Conservation (phyloP, 2,797 vertebrate genomes). For the Ambastaia sidthimunki region DNA sequence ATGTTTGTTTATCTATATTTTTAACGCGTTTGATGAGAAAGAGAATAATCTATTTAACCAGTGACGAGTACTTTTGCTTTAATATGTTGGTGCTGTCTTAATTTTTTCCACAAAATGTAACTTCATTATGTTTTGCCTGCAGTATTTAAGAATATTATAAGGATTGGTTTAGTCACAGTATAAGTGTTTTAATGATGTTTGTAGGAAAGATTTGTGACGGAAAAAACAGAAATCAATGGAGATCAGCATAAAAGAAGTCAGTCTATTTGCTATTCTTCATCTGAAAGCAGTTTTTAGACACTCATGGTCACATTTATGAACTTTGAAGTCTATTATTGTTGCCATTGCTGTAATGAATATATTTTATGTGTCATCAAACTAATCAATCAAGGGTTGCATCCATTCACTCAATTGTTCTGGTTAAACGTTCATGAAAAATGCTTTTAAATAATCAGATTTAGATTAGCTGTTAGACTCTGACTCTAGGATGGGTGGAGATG, state of each 20-base stretch:
- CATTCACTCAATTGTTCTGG: background rate
- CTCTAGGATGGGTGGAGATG: slow-evolving; percentile 50
- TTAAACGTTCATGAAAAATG: background rate
- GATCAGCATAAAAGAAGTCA: no score
- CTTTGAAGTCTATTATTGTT: background rate
- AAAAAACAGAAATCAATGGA: background rate
- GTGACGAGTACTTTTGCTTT: background rate
- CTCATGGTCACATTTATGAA: background rate
- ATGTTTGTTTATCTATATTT: background rate
- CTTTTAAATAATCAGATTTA: background rate
- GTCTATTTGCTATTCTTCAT: background rate
- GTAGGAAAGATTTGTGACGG: background rate
- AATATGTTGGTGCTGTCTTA: background rate
- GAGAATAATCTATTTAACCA: background rate
- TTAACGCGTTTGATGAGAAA: background rate
- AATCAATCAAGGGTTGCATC: background rate
- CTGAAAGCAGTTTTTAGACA: background rate
- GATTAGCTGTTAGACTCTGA: background rate
- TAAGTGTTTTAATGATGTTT: slow-evolving; percentile 7
- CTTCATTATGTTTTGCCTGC: background rate
- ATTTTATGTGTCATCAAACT: background rate
- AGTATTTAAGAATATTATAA: background rate
- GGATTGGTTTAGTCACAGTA: slow-evolving; percentile 6
- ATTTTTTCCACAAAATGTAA: background rate
- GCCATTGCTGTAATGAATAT: background rate